Evolutionary conservation across 2,113 vertebrate genomes (phyloP), one percentile per base, ranked within the genome.

Genomic region (Chascanopsetta lugubris): DNA sequence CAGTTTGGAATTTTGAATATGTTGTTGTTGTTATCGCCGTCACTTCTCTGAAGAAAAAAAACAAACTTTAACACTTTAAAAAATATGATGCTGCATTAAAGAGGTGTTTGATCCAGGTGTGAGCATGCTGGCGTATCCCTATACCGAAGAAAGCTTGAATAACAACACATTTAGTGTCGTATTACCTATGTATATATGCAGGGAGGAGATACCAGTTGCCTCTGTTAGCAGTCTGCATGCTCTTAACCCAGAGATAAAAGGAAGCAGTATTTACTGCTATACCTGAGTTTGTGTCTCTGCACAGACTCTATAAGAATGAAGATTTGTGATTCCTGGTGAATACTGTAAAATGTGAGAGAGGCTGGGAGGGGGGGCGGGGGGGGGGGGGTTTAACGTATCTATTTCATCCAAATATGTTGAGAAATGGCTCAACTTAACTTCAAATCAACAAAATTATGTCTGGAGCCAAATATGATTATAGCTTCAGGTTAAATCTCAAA

Each of bases 401-500:
- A 36, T 58, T 53, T 38, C 48, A 61, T 10, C 22, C 21, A 25
- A 61, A 49, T 8, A 51, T 56, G 38, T 59, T 75, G 11, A 40
- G 47, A 79, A 73, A 71, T 58, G 15, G 45, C 56, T 38, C 27
- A 59, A 79, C 55, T 85, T 77, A 61, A 82, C 70, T 74, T 76
- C 68, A 79, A 83, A 85, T 87, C 70, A 84, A 87, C 64, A 85
- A 77, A 85, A 85, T 85, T 75, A 87, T 66, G 75, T 89, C 81
- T 85, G 65, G 61, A 83, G 82, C 69, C 77, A 90, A 91, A 90
- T 87, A 89, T 88, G 85, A 85, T 87, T 83, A 88, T 89, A 79
- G 84, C 87, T 90, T 82, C 80, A 80, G 89, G 90, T 89, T 88
- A 89, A 90, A 90, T 85, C 79, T 88, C 72, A 80, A 92, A 92